A percentile compares a stretch with the other conserved stretches of the same genome.
Conservation (phyloP, 2,888 invertebrate species). For the Athetis lepigone region DNA sequence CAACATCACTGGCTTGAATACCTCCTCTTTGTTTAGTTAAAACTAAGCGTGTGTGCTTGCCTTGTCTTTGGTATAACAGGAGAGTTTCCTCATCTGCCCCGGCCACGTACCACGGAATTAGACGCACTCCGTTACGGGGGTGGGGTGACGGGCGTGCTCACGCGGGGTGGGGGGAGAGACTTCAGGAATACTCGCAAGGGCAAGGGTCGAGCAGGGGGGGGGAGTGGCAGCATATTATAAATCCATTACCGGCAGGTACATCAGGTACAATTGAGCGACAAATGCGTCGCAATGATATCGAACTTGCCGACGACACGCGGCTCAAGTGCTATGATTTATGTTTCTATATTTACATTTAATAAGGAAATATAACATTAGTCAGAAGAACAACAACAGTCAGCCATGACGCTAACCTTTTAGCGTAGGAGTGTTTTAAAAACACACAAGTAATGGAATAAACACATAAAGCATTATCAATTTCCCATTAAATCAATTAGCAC, state of each 20-base stretch:
- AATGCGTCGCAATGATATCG: constrained; percentile 37
- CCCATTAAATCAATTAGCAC: constrained; percentile 21
- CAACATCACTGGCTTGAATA: too few relatives aligned
- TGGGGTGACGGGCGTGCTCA: too few relatives aligned
- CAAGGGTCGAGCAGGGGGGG: background rate
- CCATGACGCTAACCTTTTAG: background rate
- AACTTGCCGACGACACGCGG: constrained; percentile 24
- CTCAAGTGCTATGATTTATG: constrained; percentile 31
- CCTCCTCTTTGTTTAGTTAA: too few relatives aligned
- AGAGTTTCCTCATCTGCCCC: constrained; percentile 4
- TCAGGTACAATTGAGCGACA: constrained; percentile 41
- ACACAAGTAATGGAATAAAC: constrained; percentile 9
- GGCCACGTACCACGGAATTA: constrained; percentile 39
- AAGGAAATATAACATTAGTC: background rate
- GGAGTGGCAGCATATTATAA: constrained; percentile 55
- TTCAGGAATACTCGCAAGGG: background rate
- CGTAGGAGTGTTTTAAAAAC: background rate
- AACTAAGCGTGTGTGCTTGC: background rate
- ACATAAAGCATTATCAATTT: constrained; percentile 26
- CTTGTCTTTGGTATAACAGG: background rate
- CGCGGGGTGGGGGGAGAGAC: constrained; percentile 2
- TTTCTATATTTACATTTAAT: background rate
- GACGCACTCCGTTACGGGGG: constrained; percentile 45
- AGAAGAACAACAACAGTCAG: background rate
- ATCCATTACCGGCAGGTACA: constrained; percentile 55